Evolutionary conservation across 2,797 vertebrate species (phyloP).

Genomic region (Chanos chanos): DNA sequence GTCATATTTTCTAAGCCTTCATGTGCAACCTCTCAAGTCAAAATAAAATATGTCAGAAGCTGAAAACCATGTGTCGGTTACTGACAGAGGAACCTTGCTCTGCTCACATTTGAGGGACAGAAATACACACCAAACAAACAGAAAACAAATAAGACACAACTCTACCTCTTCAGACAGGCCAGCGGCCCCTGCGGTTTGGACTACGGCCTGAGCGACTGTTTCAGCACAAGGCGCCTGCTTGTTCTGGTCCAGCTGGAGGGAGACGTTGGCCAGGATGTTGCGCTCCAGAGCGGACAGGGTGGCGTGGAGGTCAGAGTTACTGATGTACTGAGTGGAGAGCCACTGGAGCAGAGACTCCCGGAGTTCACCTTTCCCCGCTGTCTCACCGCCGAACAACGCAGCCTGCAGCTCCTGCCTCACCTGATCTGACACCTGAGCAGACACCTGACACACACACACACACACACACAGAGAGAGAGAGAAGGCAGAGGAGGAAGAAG

Average conservation of each 20-base stretch:
- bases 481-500: background rate
- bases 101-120: too few relatives aligned
- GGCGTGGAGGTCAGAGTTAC: constrained; percentile 72
- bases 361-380: constrained; percentile 49
- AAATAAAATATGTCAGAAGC: too few relatives aligned
- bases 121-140: background rate
- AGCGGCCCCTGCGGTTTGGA: constrained; percentile 61
- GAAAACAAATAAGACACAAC: background rate
- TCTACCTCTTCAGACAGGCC: constrained; percentile 86
- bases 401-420: constrained; percentile 62
- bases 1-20: too few relatives aligned
- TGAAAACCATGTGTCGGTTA: too few relatives aligned
- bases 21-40: too few relatives aligned
- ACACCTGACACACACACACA: constrained; percentile 52
- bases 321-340: constrained; percentile 80
- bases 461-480: background rate
- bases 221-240: constrained; percentile 61
- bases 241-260: constrained; percentile 69
- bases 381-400: constrained; percentile 59
- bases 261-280: constrained; percentile 80
- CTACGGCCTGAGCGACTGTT: constrained; percentile 66
- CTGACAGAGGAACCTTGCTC: too few relatives aligned
- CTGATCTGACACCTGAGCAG: constrained; percentile 55
- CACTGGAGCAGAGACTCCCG: constrained; percentile 76
- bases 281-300: constrained; percentile 75